Base-by-base conservation (phyloP, 2,113 vertebrate genomes). In the Maccullochella peelii region DNA sequence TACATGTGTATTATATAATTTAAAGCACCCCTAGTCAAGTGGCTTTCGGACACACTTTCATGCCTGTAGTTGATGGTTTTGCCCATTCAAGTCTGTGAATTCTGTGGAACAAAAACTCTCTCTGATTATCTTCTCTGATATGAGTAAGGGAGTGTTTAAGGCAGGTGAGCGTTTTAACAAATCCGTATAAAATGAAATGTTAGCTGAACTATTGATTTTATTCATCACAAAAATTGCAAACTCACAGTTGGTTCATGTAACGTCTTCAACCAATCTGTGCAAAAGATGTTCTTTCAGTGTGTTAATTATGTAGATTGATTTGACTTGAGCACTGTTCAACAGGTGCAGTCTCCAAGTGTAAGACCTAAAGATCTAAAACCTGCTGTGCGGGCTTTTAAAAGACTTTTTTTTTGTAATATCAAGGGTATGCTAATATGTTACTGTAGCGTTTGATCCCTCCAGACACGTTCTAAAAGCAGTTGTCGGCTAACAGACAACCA, bases 391-490 rank as follows among this genome's bases (percentile, higher is more conserved):
- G 18, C 75, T 75, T 55, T 61, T 21, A 49, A 70, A 77, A 61
- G 7, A 5, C 6, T 5, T 33, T 47, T 42, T 36, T 42, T 66
- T 69, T 36, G 55, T 21, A 18, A 16, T 36, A 36, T 47, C 55
- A 27, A 6, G 20, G 47, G 1, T 21, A 42, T 82, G 57, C 33
- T 55, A 66, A 79, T 63, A 58, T 16, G 5, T 33, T 38, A 33
- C 42, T 76, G 16, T 6, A 68, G 52, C 16, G 1, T 84, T 80
- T 83, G 55, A 79, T 68, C 69, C 59, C 30, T 74, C 67, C 55
- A 55, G 42, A 57, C 47, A 55, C 4, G 21, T 44, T 76, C 36
- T 79, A 25, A 83, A 36, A 27, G 36, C 59, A 50, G 57, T 68
- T 62, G 25, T 78, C 25, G 33, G 65, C 58, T 47, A 79, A 67